Base-by-base conservation (phyloP, 2,888 invertebrate species). In the Metalampra italica region DNA sequence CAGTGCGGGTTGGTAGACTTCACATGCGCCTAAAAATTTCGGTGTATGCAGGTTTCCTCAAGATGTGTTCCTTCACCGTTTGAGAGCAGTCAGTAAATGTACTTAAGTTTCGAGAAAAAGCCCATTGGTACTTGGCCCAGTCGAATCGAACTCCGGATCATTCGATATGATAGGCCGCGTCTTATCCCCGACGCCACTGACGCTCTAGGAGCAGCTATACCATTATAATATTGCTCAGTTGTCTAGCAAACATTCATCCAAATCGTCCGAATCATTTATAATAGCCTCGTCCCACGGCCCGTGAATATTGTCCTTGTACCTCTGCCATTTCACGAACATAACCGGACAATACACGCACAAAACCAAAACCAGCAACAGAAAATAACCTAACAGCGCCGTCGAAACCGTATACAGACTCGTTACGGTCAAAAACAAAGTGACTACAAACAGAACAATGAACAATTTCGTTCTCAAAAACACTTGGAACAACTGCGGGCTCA, bases 271-370 rank as follows among this genome's bases (percentile, higher is more conserved):
- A 80, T 92, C 92, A 66, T 91, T 92, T 55, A 94, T 93, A 62
- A 96, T 87, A 9, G 98, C 98, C 75, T 99, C 98, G 78, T 98
- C 98, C 98, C 98, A 99, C 0, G 98, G 98, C 0, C 98, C 98
- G 79, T 98, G 95, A 55, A 98, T 98, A 78, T 98, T 98, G 66
- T 95, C 94, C 71, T 97, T 97, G 72, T 94, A 93, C 36, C 89
- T 92, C 69, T 96, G 95, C 89, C 94, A 94, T 46, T 82, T 86
- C 0, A 95, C 92, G 82, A 96, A 97, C 73, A 93, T 91, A 3
- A 91, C 71, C 0, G 97, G 97, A 70, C 95, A 96, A 45, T 94
- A 82, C 9, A 94, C 69, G 70, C 93, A 94, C 36, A 96, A 87
- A 65, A 95, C 91, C 9, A 92, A 54, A 8, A 93, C 87, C 39